Evolutionary conservation across 2,888 invertebrate species (phyloP).

Genomic region (Thelaira solivaga): DNA sequence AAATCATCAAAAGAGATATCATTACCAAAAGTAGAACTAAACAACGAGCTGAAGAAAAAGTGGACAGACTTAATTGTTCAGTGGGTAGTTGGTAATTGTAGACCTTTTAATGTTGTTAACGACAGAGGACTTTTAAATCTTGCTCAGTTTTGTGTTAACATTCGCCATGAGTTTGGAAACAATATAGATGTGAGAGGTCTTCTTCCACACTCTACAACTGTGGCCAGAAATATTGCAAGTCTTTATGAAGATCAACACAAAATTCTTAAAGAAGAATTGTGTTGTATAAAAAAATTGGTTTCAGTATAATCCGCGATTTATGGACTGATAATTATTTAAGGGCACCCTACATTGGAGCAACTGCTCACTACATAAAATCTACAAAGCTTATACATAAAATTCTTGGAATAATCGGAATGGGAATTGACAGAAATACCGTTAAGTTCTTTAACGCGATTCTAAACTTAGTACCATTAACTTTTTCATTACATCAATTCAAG

Average conservation of each 20-base stretch:
- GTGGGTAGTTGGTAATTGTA: constrained; percentile 20
- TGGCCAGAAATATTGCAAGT: constrained; percentile 7
- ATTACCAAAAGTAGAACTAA: not conserved
- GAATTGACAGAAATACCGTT: not conserved
- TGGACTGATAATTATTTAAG: no score
- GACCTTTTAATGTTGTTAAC: constrained; percentile 4
- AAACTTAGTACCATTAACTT: no score
- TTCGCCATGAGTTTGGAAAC: constrained; percentile 14
- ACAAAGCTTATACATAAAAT: not conserved
- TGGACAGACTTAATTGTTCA: constrained; percentile 5
- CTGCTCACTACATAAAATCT: not conserved
- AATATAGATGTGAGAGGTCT: not conserved
- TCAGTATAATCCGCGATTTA: no score
- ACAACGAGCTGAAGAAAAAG: not conserved
- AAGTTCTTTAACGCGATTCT: not conserved
- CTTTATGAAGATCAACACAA: constrained; percentile 8
- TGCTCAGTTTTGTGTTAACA: not conserved
- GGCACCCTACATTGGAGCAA: constrained; percentile 11
- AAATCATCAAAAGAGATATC: not conserved
- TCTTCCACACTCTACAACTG: constrained; percentile 1
- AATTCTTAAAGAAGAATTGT: constrained; percentile 12
- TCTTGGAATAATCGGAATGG: not conserved
- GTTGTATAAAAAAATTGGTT: not conserved
- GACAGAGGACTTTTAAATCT: constrained; percentile 6
- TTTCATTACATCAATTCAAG: not conserved